Base-by-base conservation (phyloP, 2,888 invertebrate genomes). In the Hemicrepidius hirtus region DNA sequence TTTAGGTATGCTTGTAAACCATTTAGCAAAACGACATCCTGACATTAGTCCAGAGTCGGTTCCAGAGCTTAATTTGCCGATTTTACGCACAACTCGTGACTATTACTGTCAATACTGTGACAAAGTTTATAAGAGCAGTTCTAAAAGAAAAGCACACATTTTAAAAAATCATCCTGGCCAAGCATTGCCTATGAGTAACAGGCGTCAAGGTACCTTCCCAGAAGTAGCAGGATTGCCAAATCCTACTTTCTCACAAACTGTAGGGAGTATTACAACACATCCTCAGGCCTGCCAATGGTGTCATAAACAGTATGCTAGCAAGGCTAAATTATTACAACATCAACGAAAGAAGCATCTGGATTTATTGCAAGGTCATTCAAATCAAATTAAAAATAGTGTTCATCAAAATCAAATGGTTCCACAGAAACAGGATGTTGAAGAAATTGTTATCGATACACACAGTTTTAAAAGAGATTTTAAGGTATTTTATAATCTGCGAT, bases 21-120 rank as follows among this genome's bases (percentile, higher is more conserved):
- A 97, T 85, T 86, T 96, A 78, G 95, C 93, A 73, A 95, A 94
- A 82, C 87, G 93, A 76, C 92, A 94, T 88, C 90, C 93, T 24
- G 89, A 90, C 66, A 89, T 92, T 53, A 87, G 88, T 37, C 90
- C 91, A 0, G 90, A 91, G 75, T 89, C 92, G 0, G 92, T 92
- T 37, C 94, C 91, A 13, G 94, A 94, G 85, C 87, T 95, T 40
- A 93, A 93, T 81, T 87, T 94, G 74, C 96, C 96, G 0, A 93
- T 96, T 79, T 87, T 94, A 74, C 90, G 92, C 76, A 92, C 93
- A 12, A 93, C 93, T 49, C 89, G 93, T 12, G 93, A 94, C 82
- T 97, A 94, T 85, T 95, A 92, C 82, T 97, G 97, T 86, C 93
- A 92, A 80, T 94, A 94, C 80, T 97, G 96, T 85, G 93, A 94